phyloP scores from a whole-genome alignment of 2,888 invertebrate genomes.

The Cylindroiulus punctatus region DNA sequence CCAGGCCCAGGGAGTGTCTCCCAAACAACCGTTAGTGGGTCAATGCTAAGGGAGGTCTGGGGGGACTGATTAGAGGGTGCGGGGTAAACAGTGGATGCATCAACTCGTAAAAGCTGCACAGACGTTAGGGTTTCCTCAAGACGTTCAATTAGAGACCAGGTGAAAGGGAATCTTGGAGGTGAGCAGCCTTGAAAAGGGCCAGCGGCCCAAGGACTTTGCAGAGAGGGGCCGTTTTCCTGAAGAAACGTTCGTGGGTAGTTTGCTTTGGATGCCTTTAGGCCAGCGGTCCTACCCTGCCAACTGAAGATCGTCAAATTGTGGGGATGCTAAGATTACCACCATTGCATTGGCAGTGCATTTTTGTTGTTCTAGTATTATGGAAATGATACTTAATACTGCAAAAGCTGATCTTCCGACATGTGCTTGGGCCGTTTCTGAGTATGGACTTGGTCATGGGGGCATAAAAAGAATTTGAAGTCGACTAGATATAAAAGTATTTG shows the following conservation, averaged over 20 bases:
- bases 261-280: not conserved
- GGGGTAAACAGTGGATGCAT: constrained; percentile 20
- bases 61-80: not conserved
- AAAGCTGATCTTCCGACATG: no score
- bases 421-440: no score
- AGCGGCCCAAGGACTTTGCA: not conserved
- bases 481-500: no score
- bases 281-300: no score
- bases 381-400: no score
- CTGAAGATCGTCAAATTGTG: no score
- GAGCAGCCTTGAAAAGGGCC: not conserved
- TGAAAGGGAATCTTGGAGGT: constrained; percentile 19
- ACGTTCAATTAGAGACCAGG: not conserved
- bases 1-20: constrained; percentile 4
- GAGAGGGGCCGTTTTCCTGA: not conserved
- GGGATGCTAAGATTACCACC: no score
- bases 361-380: no score
- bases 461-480: no score
- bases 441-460: no score
- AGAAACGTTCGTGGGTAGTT: not conserved
- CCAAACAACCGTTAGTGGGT: constrained; percentile 26
- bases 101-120: not conserved
- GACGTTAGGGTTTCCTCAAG: constrained; percentile 5
- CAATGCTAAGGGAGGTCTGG: not conserved
- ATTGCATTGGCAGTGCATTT: no score